Evolutionary conservation across 2,113 vertebrate genomes (phyloP), one percentile per base, ranked within the genome.

Genomic region (Camelus bactrianus): DNA sequence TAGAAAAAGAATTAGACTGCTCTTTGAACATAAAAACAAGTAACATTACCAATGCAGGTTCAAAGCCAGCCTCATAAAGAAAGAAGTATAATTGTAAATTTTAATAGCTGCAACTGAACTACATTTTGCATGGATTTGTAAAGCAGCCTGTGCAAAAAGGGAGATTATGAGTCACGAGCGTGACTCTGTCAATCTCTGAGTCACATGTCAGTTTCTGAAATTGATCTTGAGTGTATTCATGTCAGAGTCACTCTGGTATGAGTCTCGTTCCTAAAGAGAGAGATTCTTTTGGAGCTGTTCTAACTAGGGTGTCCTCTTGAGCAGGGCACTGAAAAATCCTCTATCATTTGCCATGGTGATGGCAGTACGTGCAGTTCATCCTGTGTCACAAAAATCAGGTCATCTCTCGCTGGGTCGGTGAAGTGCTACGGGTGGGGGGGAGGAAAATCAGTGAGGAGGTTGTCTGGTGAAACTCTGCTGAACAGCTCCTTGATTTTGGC

Each of bases 151-250:
- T 8, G 46, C 56, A 48, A 28, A 60, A 50, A 73, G 58, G 48
- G 24, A 58, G 56, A 22, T 2, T 10, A 50, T 76, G 95, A 97
- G 56, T 96, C 96, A 89, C 0, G 0, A 79, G 46, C 13, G 7
- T 42, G 60, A 65, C 72, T 72, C 20, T 42, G 77, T 93, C 76
- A 62, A 54, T 20, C 32, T 79, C 35, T 38, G 76, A 56, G 65
- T 6, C 73, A 48, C 28, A 46, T 0, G 0, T 95, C 62, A 30
- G 12, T 94, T 95, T 94, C 94, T 89, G 94, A 94, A 93, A 93
- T 8, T 65, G 85, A 89, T 86, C 65, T 58, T 24, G 35, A 58
- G 30, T 72, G 1, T 52, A 46, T 69, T 95, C n/a, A 2, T 82
- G 76, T 82, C 58, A 83, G 73, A 52, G 9, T 83, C 89, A 95